Evolutionary conservation across 2,888 invertebrate genomes (phyloP).

Genomic region (Acleris sparsana): DNA sequence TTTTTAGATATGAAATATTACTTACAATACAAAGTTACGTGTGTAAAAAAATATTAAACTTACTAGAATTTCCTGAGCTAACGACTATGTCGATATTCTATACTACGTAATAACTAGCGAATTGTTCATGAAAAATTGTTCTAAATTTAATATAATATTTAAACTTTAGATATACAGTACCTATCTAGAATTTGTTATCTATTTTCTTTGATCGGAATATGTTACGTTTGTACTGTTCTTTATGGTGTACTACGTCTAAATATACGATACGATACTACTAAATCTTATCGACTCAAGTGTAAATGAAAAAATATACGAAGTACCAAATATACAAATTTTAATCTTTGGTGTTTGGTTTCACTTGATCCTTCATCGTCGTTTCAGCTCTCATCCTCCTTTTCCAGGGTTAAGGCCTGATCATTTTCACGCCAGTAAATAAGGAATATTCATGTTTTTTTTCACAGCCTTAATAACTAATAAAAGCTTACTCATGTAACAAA

Average conservation of each 20-base stretch:
- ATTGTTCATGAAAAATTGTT: slow-evolving; percentile 80
- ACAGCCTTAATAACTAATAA: no score
- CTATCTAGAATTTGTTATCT: slow-evolving; percentile 74
- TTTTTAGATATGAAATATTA: slow-evolving; percentile 29
- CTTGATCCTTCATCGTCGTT: slow-evolving; percentile 19
- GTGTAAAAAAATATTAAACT: slow-evolving; percentile 28
- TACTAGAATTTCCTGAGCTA: slow-evolving; percentile 27
- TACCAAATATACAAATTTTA: slow-evolving; percentile 84
- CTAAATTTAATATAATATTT: slow-evolving; percentile 69
- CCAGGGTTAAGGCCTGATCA: no score
- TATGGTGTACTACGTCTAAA: slow-evolving; percentile 53
- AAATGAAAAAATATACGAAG: slow-evolving; percentile 82
- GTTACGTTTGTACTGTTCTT: slow-evolving; percentile 76
- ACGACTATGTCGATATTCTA: slow-evolving; percentile 62
- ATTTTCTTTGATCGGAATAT: slow-evolving; percentile 65
- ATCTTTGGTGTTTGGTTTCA: slow-evolving; percentile 67
- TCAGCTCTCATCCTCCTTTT: background rate
- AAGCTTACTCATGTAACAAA: no score
- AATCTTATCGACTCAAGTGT: slow-evolving; percentile 80
- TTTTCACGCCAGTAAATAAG: no score
- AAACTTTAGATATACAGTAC: slow-evolving; percentile 48
- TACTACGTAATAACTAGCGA: slow-evolving; percentile 60
- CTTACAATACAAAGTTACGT: slow-evolving; percentile 17
- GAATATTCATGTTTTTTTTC: no score
- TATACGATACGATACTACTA: slow-evolving; percentile 74